Percentiles rank a stretch among this genome's conserved stretches.
phyloP scores from a whole-genome alignment of 2,888 invertebrate species.

The Caenorhabditis uteleia region DNA sequence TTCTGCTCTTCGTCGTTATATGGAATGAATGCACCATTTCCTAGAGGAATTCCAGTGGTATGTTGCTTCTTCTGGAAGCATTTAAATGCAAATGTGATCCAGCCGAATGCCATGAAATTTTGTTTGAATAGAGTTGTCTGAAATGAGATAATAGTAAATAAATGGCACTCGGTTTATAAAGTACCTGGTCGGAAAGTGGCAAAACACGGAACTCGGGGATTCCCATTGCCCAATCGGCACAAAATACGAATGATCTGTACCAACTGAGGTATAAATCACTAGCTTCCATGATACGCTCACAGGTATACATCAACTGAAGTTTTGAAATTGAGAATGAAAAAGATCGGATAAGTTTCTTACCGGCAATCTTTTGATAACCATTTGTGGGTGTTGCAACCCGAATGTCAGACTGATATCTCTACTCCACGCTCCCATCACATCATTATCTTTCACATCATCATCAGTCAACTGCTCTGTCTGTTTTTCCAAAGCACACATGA shows the following conservation, averaged over 20 bases:
- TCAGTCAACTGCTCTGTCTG: slow-evolving; percentile 49
- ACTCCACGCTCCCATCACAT: slow-evolving; percentile 49
- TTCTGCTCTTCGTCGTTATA: slow-evolving; percentile 49
- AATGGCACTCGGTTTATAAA: not conserved
- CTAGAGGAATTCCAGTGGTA: slow-evolving; percentile 48
- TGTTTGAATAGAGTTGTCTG: slow-evolving; percentile 58
- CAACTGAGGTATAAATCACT: slow-evolving; percentile 50
- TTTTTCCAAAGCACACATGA: slow-evolving; percentile 41
- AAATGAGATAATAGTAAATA: not conserved
- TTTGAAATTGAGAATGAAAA: not conserved
- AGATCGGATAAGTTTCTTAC: slow-evolving; percentile 16
- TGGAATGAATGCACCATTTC: slow-evolving; percentile 56
- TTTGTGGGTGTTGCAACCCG: slow-evolving; percentile 51
- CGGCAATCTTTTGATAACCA: slow-evolving; percentile 46
- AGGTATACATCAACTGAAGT: slow-evolving; percentile 49
- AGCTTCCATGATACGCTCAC: slow-evolving; percentile 54
- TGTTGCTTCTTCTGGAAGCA: slow-evolving; percentile 36
- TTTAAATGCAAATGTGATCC: slow-evolving; percentile 57
- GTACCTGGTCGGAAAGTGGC: slow-evolving; percentile 49
- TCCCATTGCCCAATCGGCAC: slow-evolving; percentile 60
- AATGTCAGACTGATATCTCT: slow-evolving; percentile 47
- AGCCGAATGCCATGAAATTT: slow-evolving; percentile 61
- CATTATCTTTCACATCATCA: slow-evolving; percentile 41
- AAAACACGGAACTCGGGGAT: slow-evolving; percentile 54
- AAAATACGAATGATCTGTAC: slow-evolving; percentile 58